phyloP scores from a whole-genome alignment of 2,113 vertebrate genomes.

The Atlantisia rogersi region DNA sequence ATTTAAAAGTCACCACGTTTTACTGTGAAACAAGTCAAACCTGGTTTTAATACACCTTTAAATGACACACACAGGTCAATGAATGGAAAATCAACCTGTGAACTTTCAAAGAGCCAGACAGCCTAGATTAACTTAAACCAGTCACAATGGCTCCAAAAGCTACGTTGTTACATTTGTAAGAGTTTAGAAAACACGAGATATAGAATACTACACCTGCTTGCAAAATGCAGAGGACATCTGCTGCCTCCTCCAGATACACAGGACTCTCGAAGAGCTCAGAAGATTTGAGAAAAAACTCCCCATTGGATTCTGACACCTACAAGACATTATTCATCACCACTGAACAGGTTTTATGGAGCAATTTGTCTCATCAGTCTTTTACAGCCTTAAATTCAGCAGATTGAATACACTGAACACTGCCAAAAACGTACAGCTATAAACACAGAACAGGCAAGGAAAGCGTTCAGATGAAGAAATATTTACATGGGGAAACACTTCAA shows the following conservation, averaged over 20 bases:
- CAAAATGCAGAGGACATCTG: slow-evolving; percentile 97
- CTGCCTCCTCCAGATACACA: slow-evolving; percentile 96
- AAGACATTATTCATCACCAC: not conserved
- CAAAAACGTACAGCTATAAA: not conserved
- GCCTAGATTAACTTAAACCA: not conserved
- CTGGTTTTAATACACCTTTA: fast-evolving
- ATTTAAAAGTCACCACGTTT: not conserved
- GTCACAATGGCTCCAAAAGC: fast-evolving
- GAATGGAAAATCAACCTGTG: not conserved
- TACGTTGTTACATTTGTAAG: fast-evolving
- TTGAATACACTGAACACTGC: not conserved
- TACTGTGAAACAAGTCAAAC: not conserved
- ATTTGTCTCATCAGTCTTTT: not conserved
- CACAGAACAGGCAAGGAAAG: not conserved
- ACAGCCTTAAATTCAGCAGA: not conserved
- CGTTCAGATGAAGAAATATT: not conserved
- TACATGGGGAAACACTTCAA: not conserved
- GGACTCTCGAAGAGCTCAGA: slow-evolving; percentile 97
- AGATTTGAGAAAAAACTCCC: slow-evolving; percentile 95
- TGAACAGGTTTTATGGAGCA: not conserved
- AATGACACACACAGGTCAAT: not conserved
- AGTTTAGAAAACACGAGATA: not conserved
- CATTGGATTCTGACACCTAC: slow-evolving; percentile 90
- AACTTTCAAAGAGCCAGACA: not conserved
- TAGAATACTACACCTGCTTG: slow-evolving; percentile 88